These are phyloP conservation scores for Stenodema calcarata DNA, from an alignment of 2,888 invertebrate genomes.

Conservation along the genomic window DNA sequence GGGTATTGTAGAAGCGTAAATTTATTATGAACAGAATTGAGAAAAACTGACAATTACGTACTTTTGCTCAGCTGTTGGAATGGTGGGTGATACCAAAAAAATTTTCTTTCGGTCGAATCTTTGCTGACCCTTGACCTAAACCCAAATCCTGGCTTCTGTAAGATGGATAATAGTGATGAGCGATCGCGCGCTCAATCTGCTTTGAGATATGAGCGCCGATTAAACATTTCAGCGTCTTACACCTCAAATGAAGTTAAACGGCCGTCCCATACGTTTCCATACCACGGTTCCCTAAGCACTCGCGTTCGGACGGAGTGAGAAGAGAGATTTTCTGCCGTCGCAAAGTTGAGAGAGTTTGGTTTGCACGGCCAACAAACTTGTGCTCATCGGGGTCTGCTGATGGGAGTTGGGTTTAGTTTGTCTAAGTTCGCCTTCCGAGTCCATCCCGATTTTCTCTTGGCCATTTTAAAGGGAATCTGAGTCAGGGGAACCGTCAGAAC, in stretches of 20 bases:
- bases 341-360: neutral
- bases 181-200: conserved; percentile 26
- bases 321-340: neutral
- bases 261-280: neutral
- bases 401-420: neutral
- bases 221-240: conserved; percentile 1
- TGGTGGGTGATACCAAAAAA: too few relatives aligned
- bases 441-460: neutral
- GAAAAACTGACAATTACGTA: too few relatives aligned
- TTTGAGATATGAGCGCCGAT: neutral
- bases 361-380: neutral
- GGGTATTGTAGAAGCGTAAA: too few relatives aligned
- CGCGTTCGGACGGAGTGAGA: neutral
- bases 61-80: too few relatives aligned
- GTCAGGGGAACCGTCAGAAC: too few relatives aligned
- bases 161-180: conserved; percentile 24
- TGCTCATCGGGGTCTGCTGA: neutral
- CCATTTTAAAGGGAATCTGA: too few relatives aligned
- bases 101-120: too few relatives aligned
- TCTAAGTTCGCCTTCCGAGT: neutral
- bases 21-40: too few relatives aligned
- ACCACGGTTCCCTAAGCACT: neutral
- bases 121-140: too few relatives aligned
- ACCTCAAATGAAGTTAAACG: neutral
- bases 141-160: conserved; percentile 5